Evolutionary conservation across 2,797 vertebrate genomes (phyloP).

Genomic region (Lepus townsendii): DNA sequence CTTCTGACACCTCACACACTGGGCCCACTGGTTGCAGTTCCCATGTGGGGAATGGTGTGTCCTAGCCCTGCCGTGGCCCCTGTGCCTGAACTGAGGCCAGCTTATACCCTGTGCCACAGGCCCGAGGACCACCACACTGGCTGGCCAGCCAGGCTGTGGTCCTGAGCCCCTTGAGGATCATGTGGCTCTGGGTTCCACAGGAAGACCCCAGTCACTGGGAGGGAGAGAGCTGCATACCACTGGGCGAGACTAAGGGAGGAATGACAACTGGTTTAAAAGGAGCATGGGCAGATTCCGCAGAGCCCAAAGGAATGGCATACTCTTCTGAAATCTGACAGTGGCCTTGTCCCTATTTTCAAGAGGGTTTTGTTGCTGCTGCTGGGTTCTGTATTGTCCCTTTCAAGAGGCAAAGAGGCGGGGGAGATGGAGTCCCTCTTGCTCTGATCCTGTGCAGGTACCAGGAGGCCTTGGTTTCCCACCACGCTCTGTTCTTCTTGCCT

Average conservation of each 20-base stretch:
- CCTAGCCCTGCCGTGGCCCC: slow-evolving; percentile 56
- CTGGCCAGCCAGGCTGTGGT: slow-evolving; percentile 77
- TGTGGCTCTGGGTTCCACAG: slow-evolving; percentile 59
- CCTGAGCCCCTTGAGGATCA: slow-evolving; percentile 60
- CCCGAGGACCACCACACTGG: slow-evolving; percentile 82
- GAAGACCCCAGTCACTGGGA: slow-evolving; percentile 42
- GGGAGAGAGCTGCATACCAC: slow-evolving; percentile 60
- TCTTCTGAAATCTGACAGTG: slow-evolving; percentile 36
- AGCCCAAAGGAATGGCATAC: slow-evolving; percentile 47
- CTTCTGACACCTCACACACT: neutral
- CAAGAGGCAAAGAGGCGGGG: slow-evolving; percentile 62
- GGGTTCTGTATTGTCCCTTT: slow-evolving; percentile 61
- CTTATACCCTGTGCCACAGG: slow-evolving; percentile 69
- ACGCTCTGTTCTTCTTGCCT: neutral
- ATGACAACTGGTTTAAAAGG: neutral
- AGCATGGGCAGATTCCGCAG: slow-evolving; percentile 39
- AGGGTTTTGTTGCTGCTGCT: slow-evolving; percentile 60
- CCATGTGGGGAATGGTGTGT: slow-evolving; percentile 11
- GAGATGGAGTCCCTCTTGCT: neutral
- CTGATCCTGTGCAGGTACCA: slow-evolving; percentile 7
- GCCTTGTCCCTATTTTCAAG: slow-evolving; percentile 71
- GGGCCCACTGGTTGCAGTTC: neutral
- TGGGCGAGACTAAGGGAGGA: neutral
- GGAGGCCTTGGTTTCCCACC: neutral
- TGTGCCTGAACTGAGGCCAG: slow-evolving; percentile 70